Evolutionary conservation across 2,797 vertebrate species (phyloP), one percentile per base, ranked within the genome.

Genomic region (Esox masquinongy): DNA sequence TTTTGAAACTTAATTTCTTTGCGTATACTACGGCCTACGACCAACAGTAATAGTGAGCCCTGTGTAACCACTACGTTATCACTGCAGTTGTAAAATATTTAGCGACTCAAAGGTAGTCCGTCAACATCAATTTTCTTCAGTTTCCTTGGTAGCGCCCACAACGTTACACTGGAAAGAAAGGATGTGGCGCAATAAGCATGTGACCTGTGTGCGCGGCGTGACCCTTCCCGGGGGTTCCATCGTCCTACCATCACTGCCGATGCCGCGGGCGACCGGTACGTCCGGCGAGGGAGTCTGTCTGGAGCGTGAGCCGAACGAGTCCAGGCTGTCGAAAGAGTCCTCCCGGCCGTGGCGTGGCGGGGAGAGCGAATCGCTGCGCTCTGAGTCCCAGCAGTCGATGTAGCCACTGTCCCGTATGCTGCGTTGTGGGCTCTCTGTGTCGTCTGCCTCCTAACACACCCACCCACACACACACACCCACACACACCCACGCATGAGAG

Each of bases 311-410:
- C 98, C 96, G 78, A 99, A 96, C 75, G 98, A 99, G 92, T 99
- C 98, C 94, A 99, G 95, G 64, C 97, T 99, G 95, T 99, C 98
- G 80, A 99, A 98, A 74, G 98, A 99, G 89, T 99, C 96, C 94
- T 99, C 97, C 79, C 97, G 92, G 78, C 94, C 93, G 81, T 98
- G 97, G 63, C 94, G 96, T 43, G 96, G 97, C 0, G 97, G 96
- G 0, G 98, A 99, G 9, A 99, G 95, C 7, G 97, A 99, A 86
- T 98, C 96, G 0, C 97, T 99, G 90, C 97, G 96, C 80, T 99
- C 97, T 0, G 97, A 98, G 85, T 99, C 98, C 96, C 98, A 99
- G 93, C 96, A 96, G 92, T 99, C 98, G 74, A 99, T 94, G 77
- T 99, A 99, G 85, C 97, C 98, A 0, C 98, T 99, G 94, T 99